Evolutionary conservation across 1,140 invertebrate genomes (phyloP).

Genomic region (Aphaenogaster floridana): DNA sequence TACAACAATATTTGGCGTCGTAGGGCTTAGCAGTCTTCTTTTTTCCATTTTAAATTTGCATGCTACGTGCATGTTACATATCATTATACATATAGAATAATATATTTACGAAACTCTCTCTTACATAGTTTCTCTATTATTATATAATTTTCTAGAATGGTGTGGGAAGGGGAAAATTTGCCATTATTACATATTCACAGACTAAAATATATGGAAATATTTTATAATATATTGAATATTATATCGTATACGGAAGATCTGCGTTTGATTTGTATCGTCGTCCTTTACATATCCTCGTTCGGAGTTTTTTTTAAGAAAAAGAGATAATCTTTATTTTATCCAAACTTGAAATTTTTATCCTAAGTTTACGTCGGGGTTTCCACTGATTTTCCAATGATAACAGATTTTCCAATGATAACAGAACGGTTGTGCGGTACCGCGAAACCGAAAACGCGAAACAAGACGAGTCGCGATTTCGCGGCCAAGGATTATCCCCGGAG

Average conservation of each 20-base stretch:
- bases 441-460: constrained; percentile 45
- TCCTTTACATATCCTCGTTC: not conserved
- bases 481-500: constrained; percentile 73
- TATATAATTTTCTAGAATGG: no score
- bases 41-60: not conserved
- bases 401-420: not conserved
- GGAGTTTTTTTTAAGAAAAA: not conserved
- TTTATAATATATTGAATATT: not conserved
- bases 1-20: not conserved
- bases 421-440: not conserved
- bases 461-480: constrained; percentile 70
- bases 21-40: not conserved
- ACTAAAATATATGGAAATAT: not conserved
- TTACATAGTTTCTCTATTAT: not conserved
- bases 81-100: not conserved
- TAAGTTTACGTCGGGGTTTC: not conserved
- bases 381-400: not conserved
- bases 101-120: not conserved
- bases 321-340: not conserved
- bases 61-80: not conserved
- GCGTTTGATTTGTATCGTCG: not conserved
- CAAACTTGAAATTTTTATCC: not conserved
- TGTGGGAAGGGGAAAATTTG: not conserved
- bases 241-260: not conserved
- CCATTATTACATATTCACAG: not conserved